Base-by-base conservation (phyloP, 2,113 vertebrate species). In the Triplophysa dalaica region DNA sequence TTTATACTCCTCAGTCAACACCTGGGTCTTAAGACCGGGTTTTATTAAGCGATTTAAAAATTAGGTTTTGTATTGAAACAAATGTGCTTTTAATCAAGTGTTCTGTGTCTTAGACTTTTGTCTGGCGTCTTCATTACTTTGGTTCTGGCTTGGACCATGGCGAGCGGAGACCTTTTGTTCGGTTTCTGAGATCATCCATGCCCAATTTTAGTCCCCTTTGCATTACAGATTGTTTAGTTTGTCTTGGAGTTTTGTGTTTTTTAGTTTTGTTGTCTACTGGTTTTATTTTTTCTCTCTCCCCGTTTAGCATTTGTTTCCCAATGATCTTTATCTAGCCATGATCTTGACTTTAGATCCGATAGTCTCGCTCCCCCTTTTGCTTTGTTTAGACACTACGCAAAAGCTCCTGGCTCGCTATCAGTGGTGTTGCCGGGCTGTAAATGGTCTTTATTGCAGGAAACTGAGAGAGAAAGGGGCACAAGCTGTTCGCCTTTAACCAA, bases 401-500 rank as follows among this genome's bases (percentile, higher is more conserved):
- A 84, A 86, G 86, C 84, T 86, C 84, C 85, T 89, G 86, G 89
- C 83, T 89, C 85, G 84, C 90, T 89, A 85, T 89, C 87, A 84
- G 87, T 84, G 81, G 85, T 86, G 86, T 91, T 90, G 85, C 88
- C 64, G 41, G 80, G 92, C 90, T 88, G 89, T 93, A 93, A 93
- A 91, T 83, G 80, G 77, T 68, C 76, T 91, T 92, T 90, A 91
- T 89, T 88, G 90, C 90, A 89, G 90, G 89, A 91, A 92, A 86
- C 86, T 12, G 24, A 66, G 22, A 11, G 80, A 82, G 48, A 83
- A 82, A 66, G 75, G 72, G 68, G 56, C 52, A 33, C 13, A 60
- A 64, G 29, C 9, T 61, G 14, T 76, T 50, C 8, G 5, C 48
- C 16, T 14, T 26, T 14, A 43, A 16, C 56, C 22, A 66, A 72